Base-by-base conservation (phyloP, 2,797 vertebrate genomes). In the Aselliscus stoliczkanus region DNA sequence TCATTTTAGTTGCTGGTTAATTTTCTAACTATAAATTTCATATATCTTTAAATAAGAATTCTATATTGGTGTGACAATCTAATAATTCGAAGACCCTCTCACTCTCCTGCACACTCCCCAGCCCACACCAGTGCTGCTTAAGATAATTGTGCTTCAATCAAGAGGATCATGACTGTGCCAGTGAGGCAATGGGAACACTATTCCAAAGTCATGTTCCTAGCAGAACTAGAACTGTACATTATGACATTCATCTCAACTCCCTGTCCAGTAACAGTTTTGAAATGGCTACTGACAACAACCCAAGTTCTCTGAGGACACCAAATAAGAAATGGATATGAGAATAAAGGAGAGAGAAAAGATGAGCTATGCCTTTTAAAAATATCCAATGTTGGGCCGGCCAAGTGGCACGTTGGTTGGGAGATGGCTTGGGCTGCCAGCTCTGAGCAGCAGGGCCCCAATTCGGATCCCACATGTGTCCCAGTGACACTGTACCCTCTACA, bases 11-110 rank as follows among this genome's bases (percentile, higher is more conserved):
- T 94, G 93, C 95, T 62, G 88, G 82, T 97, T 97, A 97, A 97
- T 95, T 97, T 97, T 98, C 98, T 97, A 97, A 97, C 76, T 96
- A 95, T 97, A 97, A 97, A 92, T 93, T 83, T 96, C 17, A 75
- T 12, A 44, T 15, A 17, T 96, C 97, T 97, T 81, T 21, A 13
- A 7, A 62, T 92, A 10, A 25, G 17, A 77, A 76, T 25, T 6
- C 21, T 13, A 64, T 5, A 29, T 47, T 50, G 39, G 18, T 42
- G 1, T 39, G 37, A 85, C 29, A 34, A 27, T 18, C 21, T 47
- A 31, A 56, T 70, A 70, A 69, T 37, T 39, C 25, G 31, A 77
- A 34, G 7, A 15, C 62, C 4, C 27, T 52, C 29, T 54, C 54
- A 34, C 23, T 7, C 9, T 65, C 47, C 17, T 5, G 29, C 21